phyloP scores from a whole-genome alignment of 2,797 vertebrate species.

The Coranthus polyacanthus region DNA sequence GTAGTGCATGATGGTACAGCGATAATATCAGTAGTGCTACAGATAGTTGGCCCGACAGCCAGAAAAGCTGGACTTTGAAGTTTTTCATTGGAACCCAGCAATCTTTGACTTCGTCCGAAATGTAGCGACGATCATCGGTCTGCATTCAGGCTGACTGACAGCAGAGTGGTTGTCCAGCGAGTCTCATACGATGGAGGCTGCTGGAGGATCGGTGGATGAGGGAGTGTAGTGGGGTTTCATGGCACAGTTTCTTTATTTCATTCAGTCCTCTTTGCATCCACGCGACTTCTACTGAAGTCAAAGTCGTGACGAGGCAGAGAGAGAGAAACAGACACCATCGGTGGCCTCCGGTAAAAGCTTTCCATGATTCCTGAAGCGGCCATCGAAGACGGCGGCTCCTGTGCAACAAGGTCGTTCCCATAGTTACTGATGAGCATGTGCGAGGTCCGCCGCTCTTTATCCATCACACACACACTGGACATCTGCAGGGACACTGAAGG shows the following conservation, averaged over 20 bases:
- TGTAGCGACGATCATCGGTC: conserved; percentile 28
- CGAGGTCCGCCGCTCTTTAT: conserved; percentile 33
- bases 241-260: conserved; percentile 59
- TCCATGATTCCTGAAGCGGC: conserved; percentile 52
- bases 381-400: conserved; percentile 36
- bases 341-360: conserved; percentile 35
- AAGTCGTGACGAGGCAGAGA: conserved; percentile 10
- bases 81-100: conserved; percentile 43
- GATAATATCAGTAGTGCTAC: conserved; percentile 69
- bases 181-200: conserved; percentile 17
- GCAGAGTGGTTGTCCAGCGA: conserved; percentile 40
- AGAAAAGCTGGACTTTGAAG: conserved; percentile 59
- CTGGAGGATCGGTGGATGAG: conserved; percentile 25
- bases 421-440: conserved; percentile 9
- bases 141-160: conserved; percentile 30
- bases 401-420: conserved; percentile 28
- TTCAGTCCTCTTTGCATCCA: conserved; percentile 27
- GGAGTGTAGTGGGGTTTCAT: conserved; percentile 39
- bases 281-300: conserved; percentile 17
- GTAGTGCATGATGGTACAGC: conserved; percentile 70
- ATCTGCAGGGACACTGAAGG: conserved; percentile 58
- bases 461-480: conserved; percentile 39
- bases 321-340: not conserved
- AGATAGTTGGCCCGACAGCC: conserved; percentile 43
- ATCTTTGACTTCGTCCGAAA: conserved; percentile 25